Evolutionary conservation across 2,113 vertebrate genomes (phyloP).

Genomic region (Fregetta grallaria): DNA sequence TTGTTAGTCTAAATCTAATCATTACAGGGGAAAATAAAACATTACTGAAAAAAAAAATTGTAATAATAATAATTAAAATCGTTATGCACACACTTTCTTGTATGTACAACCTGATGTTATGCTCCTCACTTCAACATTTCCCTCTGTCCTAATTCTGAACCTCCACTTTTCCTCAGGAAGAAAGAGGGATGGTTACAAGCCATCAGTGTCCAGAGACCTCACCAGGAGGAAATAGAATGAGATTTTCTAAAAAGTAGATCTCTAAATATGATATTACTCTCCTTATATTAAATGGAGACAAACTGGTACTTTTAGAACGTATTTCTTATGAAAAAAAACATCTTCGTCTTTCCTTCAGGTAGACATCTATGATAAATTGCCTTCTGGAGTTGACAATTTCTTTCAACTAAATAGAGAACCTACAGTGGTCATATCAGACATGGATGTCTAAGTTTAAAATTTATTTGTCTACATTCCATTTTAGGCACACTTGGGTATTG

Average conservation of each 20-base stretch:
- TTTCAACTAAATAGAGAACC: not conserved
- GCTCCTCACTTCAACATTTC: not conserved
- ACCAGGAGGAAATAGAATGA: not conserved
- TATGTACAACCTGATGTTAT: not conserved
- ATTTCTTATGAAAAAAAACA: not conserved
- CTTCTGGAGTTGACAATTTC: not conserved
- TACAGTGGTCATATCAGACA: not conserved
- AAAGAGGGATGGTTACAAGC: not conserved
- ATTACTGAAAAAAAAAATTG: not conserved
- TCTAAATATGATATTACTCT: not conserved
- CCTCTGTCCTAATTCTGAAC: not conserved
- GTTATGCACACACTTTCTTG: rapidly evolving
- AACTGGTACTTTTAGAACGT: not conserved
- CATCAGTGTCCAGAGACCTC: not conserved
- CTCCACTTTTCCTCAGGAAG: not conserved
- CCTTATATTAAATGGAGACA: not conserved
- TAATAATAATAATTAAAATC: not conserved
- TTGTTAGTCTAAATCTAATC: not conserved
- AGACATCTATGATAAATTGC: not conserved
- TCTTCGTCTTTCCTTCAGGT: not conserved
- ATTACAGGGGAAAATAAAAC: not conserved
- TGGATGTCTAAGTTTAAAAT: not conserved
- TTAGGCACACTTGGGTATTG: not conserved
- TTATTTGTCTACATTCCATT: not conserved
- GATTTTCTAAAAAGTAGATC: not conserved